Evolutionary conservation across 1,140 invertebrate genomes (phyloP).

Genomic region (Sminthurides bifidus): DNA sequence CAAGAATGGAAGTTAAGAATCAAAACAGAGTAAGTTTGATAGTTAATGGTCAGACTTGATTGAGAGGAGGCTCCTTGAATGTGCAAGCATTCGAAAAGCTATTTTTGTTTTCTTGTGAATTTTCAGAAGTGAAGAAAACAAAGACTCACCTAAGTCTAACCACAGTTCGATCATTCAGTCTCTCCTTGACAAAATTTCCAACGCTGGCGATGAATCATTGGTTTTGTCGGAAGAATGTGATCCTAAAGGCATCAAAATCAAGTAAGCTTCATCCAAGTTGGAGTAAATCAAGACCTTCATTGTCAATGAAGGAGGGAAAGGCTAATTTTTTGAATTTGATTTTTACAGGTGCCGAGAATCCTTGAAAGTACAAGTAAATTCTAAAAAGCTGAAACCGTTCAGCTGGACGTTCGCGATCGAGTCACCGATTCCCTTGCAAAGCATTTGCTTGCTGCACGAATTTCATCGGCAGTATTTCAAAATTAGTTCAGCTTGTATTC

Average conservation of each 20-base stretch:
- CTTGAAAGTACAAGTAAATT: conserved; percentile 47
- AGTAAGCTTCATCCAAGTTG: conserved; percentile 25
- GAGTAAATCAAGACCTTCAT: too few relatives aligned
- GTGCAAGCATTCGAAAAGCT: not conserved
- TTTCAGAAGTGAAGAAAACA: not conserved
- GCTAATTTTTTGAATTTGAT: conserved; percentile 8
- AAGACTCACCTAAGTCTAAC: too few relatives aligned
- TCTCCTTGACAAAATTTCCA: conserved; percentile 49
- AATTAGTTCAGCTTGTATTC: conserved; percentile 34
- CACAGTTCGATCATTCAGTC: not conserved
- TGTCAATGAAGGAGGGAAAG: not conserved
- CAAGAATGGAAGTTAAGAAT: conserved; percentile 62
- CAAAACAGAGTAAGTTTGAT: conserved; percentile 45
- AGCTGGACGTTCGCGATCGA: conserved; percentile 55
- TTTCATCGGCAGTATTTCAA: conserved; percentile 58
- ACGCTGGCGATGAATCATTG: conserved; percentile 54
- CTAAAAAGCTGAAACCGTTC: conserved; percentile 51
- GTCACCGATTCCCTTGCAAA: conserved; percentile 38
- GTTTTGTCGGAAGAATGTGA: conserved; percentile 48
- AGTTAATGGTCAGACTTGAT: not conserved
- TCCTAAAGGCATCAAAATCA: conserved; percentile 45
- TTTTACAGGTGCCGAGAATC: conserved; percentile 43
- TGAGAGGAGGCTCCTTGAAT: not conserved
- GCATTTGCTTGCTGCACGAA: conserved; percentile 58
- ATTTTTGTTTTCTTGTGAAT: not conserved